phyloP scores from a whole-genome alignment of 2,113 vertebrate species.

The Pelvicachromis taeniatus region DNA sequence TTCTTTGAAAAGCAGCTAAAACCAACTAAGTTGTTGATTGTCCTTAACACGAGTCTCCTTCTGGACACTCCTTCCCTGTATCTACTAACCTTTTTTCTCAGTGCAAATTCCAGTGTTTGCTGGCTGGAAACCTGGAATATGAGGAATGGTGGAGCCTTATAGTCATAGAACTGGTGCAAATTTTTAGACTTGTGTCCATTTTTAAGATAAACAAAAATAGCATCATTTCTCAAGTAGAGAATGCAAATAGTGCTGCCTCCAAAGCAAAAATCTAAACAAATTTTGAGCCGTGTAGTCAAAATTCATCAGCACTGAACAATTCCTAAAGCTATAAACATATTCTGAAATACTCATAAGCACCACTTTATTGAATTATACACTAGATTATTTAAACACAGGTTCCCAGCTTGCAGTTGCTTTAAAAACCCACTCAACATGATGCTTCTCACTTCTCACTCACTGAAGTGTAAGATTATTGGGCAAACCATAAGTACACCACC shows the following conservation, averaged over 20 bases:
- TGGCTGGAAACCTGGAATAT: not conserved
- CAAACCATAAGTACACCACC: conserved; percentile 25
- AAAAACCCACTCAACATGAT: not conserved
- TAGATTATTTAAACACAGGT: conserved; percentile 2
- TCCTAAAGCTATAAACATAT: not conserved
- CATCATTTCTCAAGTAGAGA: not conserved
- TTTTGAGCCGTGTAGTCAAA: not conserved
- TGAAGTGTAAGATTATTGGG: conserved; percentile 44
- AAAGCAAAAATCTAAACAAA: not conserved
- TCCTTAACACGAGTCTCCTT: conserved; percentile 18
- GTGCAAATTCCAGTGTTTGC: not conserved
- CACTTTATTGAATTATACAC: not conserved
- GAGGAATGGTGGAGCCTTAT: not conserved
- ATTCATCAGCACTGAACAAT: not conserved
- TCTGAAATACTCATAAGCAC: not conserved
- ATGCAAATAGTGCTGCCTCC: not conserved
- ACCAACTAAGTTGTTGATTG: not conserved
- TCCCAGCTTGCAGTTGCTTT: not conserved
- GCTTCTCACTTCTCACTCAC: conserved; percentile 22
- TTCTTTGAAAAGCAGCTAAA: conserved; percentile 16
- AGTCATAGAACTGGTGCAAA: not conserved
- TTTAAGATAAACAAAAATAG: not conserved
- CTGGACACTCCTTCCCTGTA: not conserved
- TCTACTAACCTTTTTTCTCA: conserved; percentile 26
- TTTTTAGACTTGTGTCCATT: not conserved